phyloP scores from a whole-genome alignment of 2,113 vertebrate species.

The Ramphastos sulfuratus region DNA sequence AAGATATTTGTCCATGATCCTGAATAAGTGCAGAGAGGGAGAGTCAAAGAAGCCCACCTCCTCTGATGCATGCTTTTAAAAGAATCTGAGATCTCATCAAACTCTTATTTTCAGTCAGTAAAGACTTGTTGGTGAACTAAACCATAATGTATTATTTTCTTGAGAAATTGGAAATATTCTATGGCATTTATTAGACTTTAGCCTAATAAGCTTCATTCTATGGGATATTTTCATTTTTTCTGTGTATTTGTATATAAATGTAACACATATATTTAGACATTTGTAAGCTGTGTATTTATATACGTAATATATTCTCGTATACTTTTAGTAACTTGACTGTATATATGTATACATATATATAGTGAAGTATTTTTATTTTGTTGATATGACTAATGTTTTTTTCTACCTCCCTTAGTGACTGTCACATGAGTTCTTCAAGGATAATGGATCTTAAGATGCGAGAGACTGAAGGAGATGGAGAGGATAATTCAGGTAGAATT shows the following conservation, averaged over 20 bases:
- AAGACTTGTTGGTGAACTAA: neutral
- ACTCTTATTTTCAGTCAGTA: neutral
- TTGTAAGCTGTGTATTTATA: neutral
- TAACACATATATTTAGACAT: neutral
- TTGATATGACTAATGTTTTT: neutral
- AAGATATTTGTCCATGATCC: neutral
- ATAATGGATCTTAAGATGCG: constrained; percentile 82
- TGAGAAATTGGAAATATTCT: neutral
- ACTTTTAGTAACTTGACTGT: neutral
- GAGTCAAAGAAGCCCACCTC: neutral
- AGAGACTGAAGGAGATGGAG: constrained; percentile 80
- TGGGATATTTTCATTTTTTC: neutral
- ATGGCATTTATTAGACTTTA: neutral
- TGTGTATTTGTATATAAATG: neutral
- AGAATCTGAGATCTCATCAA: neutral
- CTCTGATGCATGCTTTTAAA: neutral
- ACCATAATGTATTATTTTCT: neutral
- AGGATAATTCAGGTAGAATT: constrained; percentile 83
- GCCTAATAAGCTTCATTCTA: neutral
- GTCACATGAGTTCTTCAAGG: constrained; percentile 64
- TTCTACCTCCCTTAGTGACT: constrained; percentile 63
- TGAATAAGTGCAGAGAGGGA: neutral
- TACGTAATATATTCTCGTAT: neutral
- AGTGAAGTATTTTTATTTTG: neutral
- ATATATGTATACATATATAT: no score